phyloP scores from a whole-genome alignment of 2,113 vertebrate genomes.

The Anhinga rufa region DNA sequence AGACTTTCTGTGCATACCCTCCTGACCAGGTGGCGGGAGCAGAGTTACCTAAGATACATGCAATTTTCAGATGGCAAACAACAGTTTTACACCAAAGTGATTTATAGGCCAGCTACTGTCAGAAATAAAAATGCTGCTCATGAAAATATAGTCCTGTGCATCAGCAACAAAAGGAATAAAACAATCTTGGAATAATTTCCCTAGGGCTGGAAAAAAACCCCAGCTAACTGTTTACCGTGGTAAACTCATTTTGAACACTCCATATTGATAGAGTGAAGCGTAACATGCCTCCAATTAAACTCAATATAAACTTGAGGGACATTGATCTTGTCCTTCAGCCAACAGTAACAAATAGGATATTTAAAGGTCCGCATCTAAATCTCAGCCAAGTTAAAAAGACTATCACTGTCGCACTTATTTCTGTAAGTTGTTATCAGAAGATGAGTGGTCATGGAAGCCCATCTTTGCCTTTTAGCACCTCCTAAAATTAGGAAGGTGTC shows the following conservation, averaged over 20 bases:
- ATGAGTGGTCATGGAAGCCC: background rate
- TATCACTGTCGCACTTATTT: background rate
- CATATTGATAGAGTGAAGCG: background rate
- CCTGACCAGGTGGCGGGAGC: background rate
- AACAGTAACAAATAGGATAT: background rate
- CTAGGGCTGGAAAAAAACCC: background rate
- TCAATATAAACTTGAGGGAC: background rate
- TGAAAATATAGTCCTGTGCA: background rate
- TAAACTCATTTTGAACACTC: background rate
- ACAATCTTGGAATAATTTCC: background rate
- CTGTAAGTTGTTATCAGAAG: background rate
- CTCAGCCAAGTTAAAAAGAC: background rate
- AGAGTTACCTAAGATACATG: background rate
- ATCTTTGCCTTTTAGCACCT: background rate
- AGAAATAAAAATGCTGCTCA: background rate
- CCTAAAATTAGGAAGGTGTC: background rate
- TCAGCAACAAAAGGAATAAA: conserved; percentile 7
- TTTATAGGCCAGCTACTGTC: background rate
- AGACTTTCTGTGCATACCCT: background rate
- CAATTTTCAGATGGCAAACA: background rate
- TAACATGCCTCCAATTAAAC: background rate
- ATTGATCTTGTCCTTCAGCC: background rate
- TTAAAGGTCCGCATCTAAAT: background rate
- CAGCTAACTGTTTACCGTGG: background rate
- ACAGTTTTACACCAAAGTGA: background rate